phyloP scores from a whole-genome alignment of 1,140 invertebrate genomes.

The Ridgeia piscesae region DNA sequence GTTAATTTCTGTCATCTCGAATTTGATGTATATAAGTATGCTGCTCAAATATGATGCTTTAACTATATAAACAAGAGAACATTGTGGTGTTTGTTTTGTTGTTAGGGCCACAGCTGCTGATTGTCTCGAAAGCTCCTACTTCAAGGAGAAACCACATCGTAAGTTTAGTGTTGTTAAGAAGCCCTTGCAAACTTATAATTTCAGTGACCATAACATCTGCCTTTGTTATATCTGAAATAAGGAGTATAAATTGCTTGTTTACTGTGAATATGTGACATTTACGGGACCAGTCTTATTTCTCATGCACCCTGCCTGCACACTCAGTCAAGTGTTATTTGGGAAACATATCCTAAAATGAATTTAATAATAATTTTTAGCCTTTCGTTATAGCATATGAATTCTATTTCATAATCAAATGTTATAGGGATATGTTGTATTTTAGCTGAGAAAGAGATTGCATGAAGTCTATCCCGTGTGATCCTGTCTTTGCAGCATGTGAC shows the following conservation, averaged over 20 bases:
- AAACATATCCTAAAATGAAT: no score
- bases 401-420: background rate
- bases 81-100: conserved; percentile 10
- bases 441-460: background rate
- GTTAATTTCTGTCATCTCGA: no score
- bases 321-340: background rate
- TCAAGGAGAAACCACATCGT: conserved; percentile 91
- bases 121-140: conserved; percentile 92
- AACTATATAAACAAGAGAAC: background rate
- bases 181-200: background rate
- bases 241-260: no score
- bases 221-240: no score
- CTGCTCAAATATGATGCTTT: background rate
- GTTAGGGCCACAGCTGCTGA: conserved; percentile 86
- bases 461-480: background rate
- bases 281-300: no score
- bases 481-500: conserved; percentile 75
- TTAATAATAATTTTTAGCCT: no score
- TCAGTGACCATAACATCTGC: no score
- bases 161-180: conserved; percentile 60
- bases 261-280: background rate
- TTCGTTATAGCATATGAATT: no score
- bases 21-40: no score
- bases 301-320: background rate
- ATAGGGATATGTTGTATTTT: background rate